Base-by-base conservation (phyloP, 2,888 invertebrate genomes). In the Ptilodon capucinus region DNA sequence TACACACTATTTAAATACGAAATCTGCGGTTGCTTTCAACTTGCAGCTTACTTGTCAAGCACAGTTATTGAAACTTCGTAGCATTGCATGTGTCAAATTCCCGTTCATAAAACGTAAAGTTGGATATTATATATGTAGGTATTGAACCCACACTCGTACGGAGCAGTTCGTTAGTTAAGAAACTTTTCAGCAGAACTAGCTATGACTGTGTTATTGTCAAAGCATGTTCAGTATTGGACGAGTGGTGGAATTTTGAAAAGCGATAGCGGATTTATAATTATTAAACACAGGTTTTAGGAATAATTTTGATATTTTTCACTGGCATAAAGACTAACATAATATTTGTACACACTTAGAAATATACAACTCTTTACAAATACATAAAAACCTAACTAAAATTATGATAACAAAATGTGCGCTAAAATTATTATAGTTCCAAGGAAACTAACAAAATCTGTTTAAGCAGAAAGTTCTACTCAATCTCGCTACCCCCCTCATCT, bases 131-230 rank as follows among this genome's bases (percentile, higher is more conserved):
- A 42, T 44, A n/a, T n/a, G n/a, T n/a, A n/a, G n/a, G 35, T 44
- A 55, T 55, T 48, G 54, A 50, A 23, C 42, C 35, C 11, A 17
- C 17, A 35, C 35, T 17, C 17, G 17, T 51, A 38, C 36, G 38
- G 42, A 42, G 41, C 34, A 48, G 54, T 38, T 64, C 54, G 56
- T 64, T 58, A 64, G 43, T 58, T 61, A 36, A 38, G 35, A 51
- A 68, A 66, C 51, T 66, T 70, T 51, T 56, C 50, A 59, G 49
- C 58, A 42, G 44, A 4, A 8, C 35, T 30, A 36, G 40, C 36
- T 48, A 18, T 51, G 44, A 34, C 54, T 57, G 48, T 48, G 49
- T 61, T 63, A 64, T 64, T 69, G 62, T 63, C 63, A 57, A 54
- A 62, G 54, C 38, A 50, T 46, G 46, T 54, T 48, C 38, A 7